Conservation (phyloP, 2,888 invertebrate genomes). For the Neocrepidodera transversa region DNA sequence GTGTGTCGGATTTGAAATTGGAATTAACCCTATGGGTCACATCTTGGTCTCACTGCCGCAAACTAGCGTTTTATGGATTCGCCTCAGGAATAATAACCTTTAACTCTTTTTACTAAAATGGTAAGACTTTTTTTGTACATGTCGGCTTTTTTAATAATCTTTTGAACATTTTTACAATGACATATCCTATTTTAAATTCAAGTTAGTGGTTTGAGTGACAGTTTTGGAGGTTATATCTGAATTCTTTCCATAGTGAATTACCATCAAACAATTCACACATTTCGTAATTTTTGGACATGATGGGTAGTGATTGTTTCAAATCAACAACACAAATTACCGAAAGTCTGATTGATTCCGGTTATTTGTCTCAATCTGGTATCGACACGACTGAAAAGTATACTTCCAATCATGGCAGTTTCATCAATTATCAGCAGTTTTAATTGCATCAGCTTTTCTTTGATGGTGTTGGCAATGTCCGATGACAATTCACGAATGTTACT, state of each 20-base stretch:
- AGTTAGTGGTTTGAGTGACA: no score
- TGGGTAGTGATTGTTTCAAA: constrained; percentile 55
- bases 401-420: constrained; percentile 33
- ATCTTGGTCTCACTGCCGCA: no score
- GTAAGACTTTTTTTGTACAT: no score
- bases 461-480: background rate
- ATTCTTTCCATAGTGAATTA: constrained; percentile 46
- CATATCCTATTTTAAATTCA: no score
- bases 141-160: no score
- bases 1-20: no score
- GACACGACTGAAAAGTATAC: constrained; percentile 22
- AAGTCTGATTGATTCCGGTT: constrained; percentile 39
- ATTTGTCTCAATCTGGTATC: constrained; percentile 22
- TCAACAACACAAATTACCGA: constrained; percentile 54
- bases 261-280: background rate
- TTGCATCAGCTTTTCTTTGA: background rate
- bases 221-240: constrained; percentile 52
- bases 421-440: constrained; percentile 41
- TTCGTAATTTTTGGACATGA: constrained; percentile 44
- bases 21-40: no score
- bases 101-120: no score
- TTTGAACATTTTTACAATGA: no score
- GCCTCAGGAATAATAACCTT: no score
- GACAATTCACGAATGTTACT: background rate
- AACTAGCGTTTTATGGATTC: no score